Evolutionary conservation across 2,113 vertebrate species (phyloP), one percentile per base, ranked within the genome.

Genomic region (Petromus typicus): DNA sequence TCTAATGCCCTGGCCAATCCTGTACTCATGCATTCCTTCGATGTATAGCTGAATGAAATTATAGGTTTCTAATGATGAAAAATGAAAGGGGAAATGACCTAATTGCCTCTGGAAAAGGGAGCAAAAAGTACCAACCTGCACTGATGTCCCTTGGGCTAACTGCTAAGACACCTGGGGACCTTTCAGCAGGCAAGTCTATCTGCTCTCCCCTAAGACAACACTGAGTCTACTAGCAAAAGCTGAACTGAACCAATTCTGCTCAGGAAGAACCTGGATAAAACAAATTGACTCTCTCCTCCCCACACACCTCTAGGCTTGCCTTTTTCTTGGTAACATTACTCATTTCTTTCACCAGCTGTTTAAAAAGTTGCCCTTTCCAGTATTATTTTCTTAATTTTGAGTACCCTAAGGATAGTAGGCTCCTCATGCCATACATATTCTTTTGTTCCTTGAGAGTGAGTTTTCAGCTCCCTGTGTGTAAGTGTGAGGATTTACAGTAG

Each of bases 1-100:
- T 96, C 97, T 37, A 86, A 82, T 37, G 97, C 97, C 93, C 96
- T 95, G 96, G 97, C 98, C 97, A 97, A 98, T 98, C 97, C 97
- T 95, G 91, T 96, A 97, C 96, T 98, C 98, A 98, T 64, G 83
- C 94, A 98, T 98, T 99, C 98, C 98, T 98, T 98, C 97, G 94
- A 96, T 97, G 96, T 97, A 92, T 93, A 96, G 91, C 97, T 99
- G 98, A 98, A 94, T 91, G 96, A 98, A 99, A 98, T 98, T 98
- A 98, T 93, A 98, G 97, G 98, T 96, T 98, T 98, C 95, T 97
- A 97, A 94, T 25, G 76, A 93, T 93, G 86, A 85, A 92, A 89
- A 95, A 90, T 96, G 45, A 40, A 95, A 73, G 75, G 76, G 23
- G 82, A 96, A 93, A 97, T 97, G 85, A 97, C 88, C 73, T 97